A percentile compares a stretch with the other conserved stretches of the same genome.
Conservation (phyloP, 2,888 invertebrate species). For the Tanytarsus gracilentus region DNA sequence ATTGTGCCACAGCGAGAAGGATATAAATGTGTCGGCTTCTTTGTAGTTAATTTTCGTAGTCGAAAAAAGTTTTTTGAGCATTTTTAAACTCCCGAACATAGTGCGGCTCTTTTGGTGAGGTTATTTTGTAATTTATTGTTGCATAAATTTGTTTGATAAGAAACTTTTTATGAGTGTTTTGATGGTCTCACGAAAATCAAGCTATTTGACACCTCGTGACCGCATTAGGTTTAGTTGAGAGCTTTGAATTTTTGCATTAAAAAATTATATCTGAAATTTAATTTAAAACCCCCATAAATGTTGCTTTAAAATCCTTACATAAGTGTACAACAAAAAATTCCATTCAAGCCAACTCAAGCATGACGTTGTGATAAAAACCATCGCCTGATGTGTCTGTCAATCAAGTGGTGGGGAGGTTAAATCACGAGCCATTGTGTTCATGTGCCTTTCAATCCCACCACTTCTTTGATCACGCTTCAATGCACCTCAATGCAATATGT, state of each 20-base stretch:
- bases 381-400: too few relatives aligned
- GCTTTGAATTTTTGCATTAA: too few relatives aligned
- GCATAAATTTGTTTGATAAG: background rate
- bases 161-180: background rate
- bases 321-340: too few relatives aligned
- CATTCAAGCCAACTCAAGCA: too few relatives aligned
- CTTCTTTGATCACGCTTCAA: background rate
- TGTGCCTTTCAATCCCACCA: background rate
- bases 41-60: slow-evolving; percentile 1
- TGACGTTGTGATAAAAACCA: too few relatives aligned
- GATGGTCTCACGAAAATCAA: background rate
- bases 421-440: background rate
- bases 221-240: too few relatives aligned
- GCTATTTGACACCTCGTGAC: too few relatives aligned
- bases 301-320: too few relatives aligned
- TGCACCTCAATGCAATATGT: background rate
- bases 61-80: background rate
- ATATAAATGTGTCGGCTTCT: slow-evolving; percentile 2
- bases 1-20: background rate
- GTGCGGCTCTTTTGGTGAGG: background rate
- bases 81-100: background rate
- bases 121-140: slow-evolving; percentile 4
- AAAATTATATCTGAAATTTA: too few relatives aligned
- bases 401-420: too few relatives aligned
- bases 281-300: too few relatives aligned